These are phyloP conservation scores for Pocota personata DNA, from an alignment of 2,888 invertebrate species.

Conservation along the genomic window DNA sequence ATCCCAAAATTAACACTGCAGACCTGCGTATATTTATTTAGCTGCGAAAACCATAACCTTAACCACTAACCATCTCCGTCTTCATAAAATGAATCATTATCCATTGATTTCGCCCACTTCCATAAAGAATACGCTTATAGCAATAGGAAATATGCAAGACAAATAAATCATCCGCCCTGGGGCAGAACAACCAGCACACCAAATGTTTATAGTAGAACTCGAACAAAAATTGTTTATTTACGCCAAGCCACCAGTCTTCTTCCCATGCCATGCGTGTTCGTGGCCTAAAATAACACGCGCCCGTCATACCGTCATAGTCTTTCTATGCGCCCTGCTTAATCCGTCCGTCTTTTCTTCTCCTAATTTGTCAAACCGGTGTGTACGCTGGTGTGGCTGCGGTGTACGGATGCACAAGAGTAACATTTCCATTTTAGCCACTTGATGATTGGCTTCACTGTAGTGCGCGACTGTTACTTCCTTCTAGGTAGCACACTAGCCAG, in stretches of 20 bases:
- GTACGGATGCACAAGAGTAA: constrained; percentile 15
- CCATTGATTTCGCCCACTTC: constrained; percentile 57
- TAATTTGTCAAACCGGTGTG: constrained; percentile 62
- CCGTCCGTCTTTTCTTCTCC: constrained; percentile 66
- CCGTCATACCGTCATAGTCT: constrained; percentile 8
- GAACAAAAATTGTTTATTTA: constrained; percentile 63
- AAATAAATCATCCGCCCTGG: constrained; percentile 63
- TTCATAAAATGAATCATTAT: constrained; percentile 65
- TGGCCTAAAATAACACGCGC: constrained; percentile 70
- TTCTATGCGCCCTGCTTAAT: constrained; percentile 39
- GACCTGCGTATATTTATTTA: constrained; percentile 39
- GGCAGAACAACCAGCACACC: no score
- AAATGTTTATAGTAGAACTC: constrained; percentile 62
- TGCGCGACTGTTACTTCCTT: constrained; percentile 33
- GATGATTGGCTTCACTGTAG: constrained; percentile 46
- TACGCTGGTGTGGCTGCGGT: background rate
- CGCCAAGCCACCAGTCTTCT: constrained; percentile 56
- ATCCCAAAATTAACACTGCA: constrained; percentile 15
- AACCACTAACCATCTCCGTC: constrained; percentile 55
- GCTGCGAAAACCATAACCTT: constrained; percentile 64
- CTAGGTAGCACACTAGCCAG: constrained; percentile 33
- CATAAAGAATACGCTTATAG: constrained; percentile 28
- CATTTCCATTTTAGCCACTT: constrained; percentile 70
- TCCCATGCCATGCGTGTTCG: constrained; percentile 12
- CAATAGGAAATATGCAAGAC: constrained; percentile 64